Percentiles rank a stretch among this genome's conserved stretches.
Conservation (phyloP, 2,888 invertebrate genomes). For the Hedya salicella region DNA sequence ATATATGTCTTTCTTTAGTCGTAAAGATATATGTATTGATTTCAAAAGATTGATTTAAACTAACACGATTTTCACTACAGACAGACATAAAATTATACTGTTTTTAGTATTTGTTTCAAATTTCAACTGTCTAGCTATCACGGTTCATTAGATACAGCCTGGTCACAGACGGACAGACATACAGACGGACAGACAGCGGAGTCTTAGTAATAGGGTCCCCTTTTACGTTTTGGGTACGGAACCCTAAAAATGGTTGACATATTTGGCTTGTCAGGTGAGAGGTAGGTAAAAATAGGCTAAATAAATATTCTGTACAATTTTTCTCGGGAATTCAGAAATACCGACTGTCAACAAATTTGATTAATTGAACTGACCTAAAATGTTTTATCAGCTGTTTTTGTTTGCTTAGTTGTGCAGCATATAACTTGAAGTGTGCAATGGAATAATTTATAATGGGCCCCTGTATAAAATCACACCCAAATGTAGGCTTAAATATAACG, state of each 20-base stretch:
- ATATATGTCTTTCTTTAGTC: too few species aligned
- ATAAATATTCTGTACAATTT: slow-evolving; percentile 3
- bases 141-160: too few species aligned
- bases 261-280: background rate
- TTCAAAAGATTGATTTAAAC: too few species aligned
- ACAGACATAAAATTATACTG: too few species aligned
- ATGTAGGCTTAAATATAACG: slow-evolving; percentile 6
- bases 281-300: background rate
- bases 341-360: background rate
- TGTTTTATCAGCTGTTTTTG: background rate
- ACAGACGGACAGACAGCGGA: too few species aligned
- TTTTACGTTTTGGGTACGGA: slow-evolving; percentile 16
- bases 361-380: background rate
- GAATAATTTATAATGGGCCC: slow-evolving; percentile 10
- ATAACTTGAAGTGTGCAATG: background rate
- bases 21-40: too few species aligned
- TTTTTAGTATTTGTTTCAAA: too few species aligned
- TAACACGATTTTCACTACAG: too few species aligned
- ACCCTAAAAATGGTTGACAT: slow-evolving; percentile 10
- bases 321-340: background rate
- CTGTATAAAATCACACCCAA: slow-evolving; percentile 7
- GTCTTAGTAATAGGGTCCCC: too few species aligned
- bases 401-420: background rate
- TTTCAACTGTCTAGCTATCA: too few species aligned
- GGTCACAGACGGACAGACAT: too few species aligned